Evolutionary conservation across 2,797 vertebrate species (phyloP), one percentile per base, ranked within the genome.

Genomic region (Dicrostonyx torquatus): DNA sequence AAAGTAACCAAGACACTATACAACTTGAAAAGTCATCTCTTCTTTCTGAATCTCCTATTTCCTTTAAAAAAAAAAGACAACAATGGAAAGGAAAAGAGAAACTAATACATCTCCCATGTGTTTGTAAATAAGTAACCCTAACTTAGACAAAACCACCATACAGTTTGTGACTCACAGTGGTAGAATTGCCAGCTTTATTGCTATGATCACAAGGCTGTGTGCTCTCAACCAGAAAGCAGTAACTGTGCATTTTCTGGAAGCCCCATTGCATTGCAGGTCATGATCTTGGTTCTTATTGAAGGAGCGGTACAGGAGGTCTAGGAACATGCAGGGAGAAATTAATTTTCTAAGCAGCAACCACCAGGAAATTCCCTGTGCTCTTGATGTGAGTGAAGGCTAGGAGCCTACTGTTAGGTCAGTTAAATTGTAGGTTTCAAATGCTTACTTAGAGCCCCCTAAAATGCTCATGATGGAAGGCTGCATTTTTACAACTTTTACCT

Each of bases 1-100:
- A 85, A 85, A 24, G 31, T 24, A 84, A n/a, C 64, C 22, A n/a
- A 84, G 62, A 48, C 20, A n/a, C 20, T 31, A 48, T 2, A 11
- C 26, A 48, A 48, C n/a, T 37, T 55, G 34, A 60, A 40, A 45
- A 64, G 40, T 76, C 60, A 31, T 64, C 73, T 62, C 43, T 43
- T 53, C 40, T 92, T 87, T 86, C 66, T 87, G 48, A 58, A 14
- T 79, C 68, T 92, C 43, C 76, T 90, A 89, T 78, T 82, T 20
- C 18, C 10, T 53, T 66, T 6, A 34, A 37, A 62, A 6, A 34
- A 37, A 62, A 20, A 17, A 79, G 24, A 17, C 40, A 78, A 90
- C 20, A 75, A 31, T 24, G 31, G 34, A 26, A 66, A 89, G 6
- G 17, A 72, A 78, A 58, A 50, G 76, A 77, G 29, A 83, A 86